Evolutionary conservation across 2,888 invertebrate genomes (phyloP).

Genomic region (Arctia plantaginis): DNA sequence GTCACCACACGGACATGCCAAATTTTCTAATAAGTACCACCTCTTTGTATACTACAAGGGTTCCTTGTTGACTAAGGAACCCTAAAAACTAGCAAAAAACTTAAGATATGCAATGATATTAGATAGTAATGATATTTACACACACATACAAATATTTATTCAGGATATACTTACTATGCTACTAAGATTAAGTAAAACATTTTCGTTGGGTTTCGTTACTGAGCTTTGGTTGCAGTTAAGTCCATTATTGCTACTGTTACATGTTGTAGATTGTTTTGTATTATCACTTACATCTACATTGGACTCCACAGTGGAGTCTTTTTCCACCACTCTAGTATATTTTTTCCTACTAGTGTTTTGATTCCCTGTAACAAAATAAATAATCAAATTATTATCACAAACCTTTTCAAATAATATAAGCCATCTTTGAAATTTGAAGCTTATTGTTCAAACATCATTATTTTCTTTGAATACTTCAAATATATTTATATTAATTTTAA

Average conservation of each 20-base stretch:
- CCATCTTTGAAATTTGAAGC: background rate
- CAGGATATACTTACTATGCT: conserved; percentile 50
- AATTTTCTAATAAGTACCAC: too few relatives aligned
- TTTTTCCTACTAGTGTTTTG: conserved; percentile 57
- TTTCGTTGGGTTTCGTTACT: conserved; percentile 39
- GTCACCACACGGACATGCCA: too few relatives aligned
- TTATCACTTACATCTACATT: conserved; percentile 31
- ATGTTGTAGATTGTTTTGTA: conserved; percentile 26
- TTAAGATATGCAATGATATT: too few relatives aligned
- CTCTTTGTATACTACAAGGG: too few relatives aligned
- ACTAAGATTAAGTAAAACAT: conserved; percentile 40
- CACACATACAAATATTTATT: too few relatives aligned
- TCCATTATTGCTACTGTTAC: conserved; percentile 25
- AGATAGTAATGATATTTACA: too few relatives aligned
- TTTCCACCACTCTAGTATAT: conserved; percentile 53
- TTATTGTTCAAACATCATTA: background rate
- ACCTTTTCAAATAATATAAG: conserved; percentile 1
- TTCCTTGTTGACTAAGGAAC: background rate
- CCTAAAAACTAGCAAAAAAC: too few relatives aligned
- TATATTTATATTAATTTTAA: too few relatives aligned
- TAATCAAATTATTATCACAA: background rate
- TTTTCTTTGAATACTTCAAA: too few relatives aligned
- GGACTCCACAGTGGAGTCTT: conserved; percentile 43
- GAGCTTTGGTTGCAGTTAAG: conserved; percentile 30
- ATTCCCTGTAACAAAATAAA: conserved; percentile 59